Base-by-base conservation (phyloP, 2,797 vertebrate genomes). In the Benthosema pterotum region DNA sequence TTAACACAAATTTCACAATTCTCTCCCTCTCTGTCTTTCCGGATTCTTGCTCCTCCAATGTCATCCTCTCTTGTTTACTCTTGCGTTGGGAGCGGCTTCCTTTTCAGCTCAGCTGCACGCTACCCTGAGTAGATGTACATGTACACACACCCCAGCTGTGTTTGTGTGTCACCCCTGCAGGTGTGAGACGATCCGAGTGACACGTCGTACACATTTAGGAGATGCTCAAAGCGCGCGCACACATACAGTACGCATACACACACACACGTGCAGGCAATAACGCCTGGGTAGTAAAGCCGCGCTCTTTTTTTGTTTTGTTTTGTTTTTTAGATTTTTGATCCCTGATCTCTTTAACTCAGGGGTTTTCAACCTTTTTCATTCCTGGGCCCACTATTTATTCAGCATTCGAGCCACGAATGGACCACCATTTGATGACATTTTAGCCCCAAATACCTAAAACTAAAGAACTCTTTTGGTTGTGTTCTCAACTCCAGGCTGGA, bases 81-180 rank as follows among this genome's bases (percentile, higher is more conserved):
- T n/a, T 71, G 66, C 22, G 65, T 14, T 19, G 6, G 1, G 49
- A 59, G 61, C 71, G 54, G 61, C 69, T 76, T 72, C 63, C 52
- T 15, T n/a, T 55, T 69, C 48, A 5, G 45, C 54, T 22, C 38
- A 52, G 52, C 71, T 69, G 69, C 69, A 69, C 64, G 67, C 55
- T 52, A 13, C 46, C 3, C 16, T 42, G 62, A 60, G 72, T 65
- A 64, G 70, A 47, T 68, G 70, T 72, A 63, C 75, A 47, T 68
- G 70, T 72, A 63, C 75, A 73, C 68, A 72, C 42, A 52, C 74
- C 62, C 42, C 88, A 89, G 83, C 89, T 87, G 86, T 89, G 86
- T 89, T 87, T 88, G 77, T 47, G 42, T 74, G 65, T 79, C 83
- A 79, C 83, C 78, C 78, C 83, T 57, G 77, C 78, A 88, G 83